Percentiles rank a stretch among this genome's conserved stretches.
Evolutionary conservation across 2,888 invertebrate species (phyloP).

Genomic region (Ectropis crepuscularia): DNA sequence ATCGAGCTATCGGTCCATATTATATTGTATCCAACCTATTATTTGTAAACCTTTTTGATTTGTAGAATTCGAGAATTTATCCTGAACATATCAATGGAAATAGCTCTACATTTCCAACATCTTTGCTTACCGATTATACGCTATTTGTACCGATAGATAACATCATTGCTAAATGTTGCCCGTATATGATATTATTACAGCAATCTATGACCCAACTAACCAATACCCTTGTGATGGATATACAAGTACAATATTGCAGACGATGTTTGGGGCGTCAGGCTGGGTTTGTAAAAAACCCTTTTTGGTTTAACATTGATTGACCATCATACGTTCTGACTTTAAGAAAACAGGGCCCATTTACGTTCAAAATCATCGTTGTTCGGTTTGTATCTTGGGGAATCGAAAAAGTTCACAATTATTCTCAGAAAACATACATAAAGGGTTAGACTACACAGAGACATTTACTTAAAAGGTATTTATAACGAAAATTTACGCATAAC

Average conservation of each 20-base stretch:
- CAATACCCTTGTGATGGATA: conserved; percentile 5
- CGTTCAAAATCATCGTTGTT: not conserved
- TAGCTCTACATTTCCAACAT: not conserved
- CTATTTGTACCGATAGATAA: not conserved
- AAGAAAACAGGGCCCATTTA: conserved; percentile 1
- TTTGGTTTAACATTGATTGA: not conserved
- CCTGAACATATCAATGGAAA: not conserved
- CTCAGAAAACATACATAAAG: conserved; percentile 26
- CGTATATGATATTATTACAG: conserved; percentile 8
- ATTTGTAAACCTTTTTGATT: conserved; percentile 34
- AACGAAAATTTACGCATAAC: conserved; percentile 22
- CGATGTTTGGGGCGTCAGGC: not conserved
- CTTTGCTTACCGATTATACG: not conserved
- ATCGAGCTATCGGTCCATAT: conserved; percentile 29
- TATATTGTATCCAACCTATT: conserved; percentile 38
- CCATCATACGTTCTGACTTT: not conserved
- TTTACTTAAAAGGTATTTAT: conserved; percentile 13
- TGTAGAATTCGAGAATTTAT: not conserved
- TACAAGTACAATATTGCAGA: not conserved
- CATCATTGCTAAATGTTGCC: conserved; percentile 3
- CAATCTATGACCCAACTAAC: conserved; percentile 2
- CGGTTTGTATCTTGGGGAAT: conserved; percentile 7
- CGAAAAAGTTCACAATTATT: conserved; percentile 34
- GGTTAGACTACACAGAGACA: conserved; percentile 28
- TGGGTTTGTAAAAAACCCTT: conserved; percentile 7